phyloP scores from a whole-genome alignment of 1,140 invertebrate genomes.

The Diuraphis noxia region DNA sequence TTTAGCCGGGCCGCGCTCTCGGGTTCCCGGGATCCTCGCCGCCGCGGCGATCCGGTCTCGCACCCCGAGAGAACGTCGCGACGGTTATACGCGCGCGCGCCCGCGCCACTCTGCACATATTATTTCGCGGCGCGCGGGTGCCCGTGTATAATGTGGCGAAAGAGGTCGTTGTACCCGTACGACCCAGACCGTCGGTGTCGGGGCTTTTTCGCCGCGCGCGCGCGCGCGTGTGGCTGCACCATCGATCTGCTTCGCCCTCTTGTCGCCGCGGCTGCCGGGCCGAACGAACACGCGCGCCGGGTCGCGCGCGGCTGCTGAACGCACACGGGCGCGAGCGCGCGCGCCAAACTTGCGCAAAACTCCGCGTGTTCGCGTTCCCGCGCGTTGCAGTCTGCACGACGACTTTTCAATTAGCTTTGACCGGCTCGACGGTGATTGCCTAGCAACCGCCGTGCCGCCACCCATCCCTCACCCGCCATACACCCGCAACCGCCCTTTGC shows the following conservation, averaged over 20 bases:
- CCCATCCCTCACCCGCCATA: not conserved
- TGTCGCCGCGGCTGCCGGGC: not conserved
- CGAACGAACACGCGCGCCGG: not conserved
- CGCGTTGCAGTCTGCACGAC: slow-evolving; percentile 47
- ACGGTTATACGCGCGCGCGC: not conserved
- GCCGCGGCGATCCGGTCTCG: not conserved
- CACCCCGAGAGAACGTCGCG: not conserved
- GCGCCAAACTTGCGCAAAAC: not conserved
- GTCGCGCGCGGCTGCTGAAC: not conserved
- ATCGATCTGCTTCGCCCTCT: slow-evolving; percentile 39
- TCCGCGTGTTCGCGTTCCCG: not conserved
- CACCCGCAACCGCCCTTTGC: not conserved
- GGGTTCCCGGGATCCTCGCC: slow-evolving; percentile 33
- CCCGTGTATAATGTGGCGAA: not conserved
- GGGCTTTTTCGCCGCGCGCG: not conserved
- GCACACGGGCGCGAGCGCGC: not conserved
- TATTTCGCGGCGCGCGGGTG: not conserved
- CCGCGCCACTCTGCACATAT: not conserved
- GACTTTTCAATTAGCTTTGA: slow-evolving; percentile 52
- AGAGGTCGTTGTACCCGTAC: slow-evolving; percentile 49
- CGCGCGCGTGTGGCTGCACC: slow-evolving; percentile 41
- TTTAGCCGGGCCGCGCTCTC: slow-evolving; percentile 47
- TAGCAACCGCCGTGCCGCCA: not conserved
- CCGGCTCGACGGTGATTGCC: slow-evolving; percentile 5
- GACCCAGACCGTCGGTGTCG: slow-evolving; percentile 48